Evolutionary conservation across 2,797 vertebrate species (phyloP), one percentile per base, ranked within the genome.

Genomic region (Potorous gilbertii): DNA sequence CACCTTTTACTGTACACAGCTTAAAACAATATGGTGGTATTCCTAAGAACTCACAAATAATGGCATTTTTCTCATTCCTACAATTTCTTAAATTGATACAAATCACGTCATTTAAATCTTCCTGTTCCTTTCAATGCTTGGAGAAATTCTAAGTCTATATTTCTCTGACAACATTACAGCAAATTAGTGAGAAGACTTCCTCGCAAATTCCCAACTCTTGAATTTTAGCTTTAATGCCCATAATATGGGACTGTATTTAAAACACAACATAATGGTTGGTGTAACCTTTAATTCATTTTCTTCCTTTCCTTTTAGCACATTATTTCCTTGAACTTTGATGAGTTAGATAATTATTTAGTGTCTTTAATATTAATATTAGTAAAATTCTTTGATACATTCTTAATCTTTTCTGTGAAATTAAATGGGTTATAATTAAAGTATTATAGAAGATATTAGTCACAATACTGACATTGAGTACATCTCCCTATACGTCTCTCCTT

Each of bases 381-480:
- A 50, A 87, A 87, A n/a, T 56, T 74, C 50, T 96, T 94, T 95
- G 62, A 18, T 55, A 56, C 57, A 18, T 91, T 29, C 40, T 87
- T 74, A 2, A 10, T 54, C 46, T 54, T 95, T 91, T 55, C 34
- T 21, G 46, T 34, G 90, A 74, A 90, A 87, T 90, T 81, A 91
- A 94, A 94, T 50, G 40, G 50, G 16, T 66, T 59, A 55, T 81
- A 50, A 12, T 89, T 81, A 87, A 46, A 87, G 74, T n/a, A 50
- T 50, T 50, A 4, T 87, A 10, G 21, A 87, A 87, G 74, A 27
- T 50, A 46, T 24, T 87, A 50, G 74, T 87, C 40, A 87, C 40
- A 87, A 12, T 87, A 46, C 40, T 87, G 74, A 87, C 40, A 27
- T 87, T 1, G 10, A 87, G 21, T 50, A 50, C 50, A 4, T 50